phyloP scores from a whole-genome alignment of 2,888 invertebrate genomes.

The Idaea straminata region DNA sequence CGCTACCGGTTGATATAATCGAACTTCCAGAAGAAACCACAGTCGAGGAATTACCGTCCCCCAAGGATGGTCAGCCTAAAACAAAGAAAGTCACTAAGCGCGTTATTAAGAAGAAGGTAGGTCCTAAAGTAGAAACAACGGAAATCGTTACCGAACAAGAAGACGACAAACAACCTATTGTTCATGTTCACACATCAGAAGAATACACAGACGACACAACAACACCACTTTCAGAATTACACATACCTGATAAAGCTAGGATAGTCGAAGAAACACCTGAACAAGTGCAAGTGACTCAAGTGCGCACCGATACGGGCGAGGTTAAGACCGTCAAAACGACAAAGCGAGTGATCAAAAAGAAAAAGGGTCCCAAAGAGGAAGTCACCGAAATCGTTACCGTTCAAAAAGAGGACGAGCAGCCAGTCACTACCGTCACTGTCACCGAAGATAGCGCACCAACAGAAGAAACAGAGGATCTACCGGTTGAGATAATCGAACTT shows the following conservation, averaged over 20 bases:
- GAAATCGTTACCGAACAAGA: slow-evolving; percentile 7
- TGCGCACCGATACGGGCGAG: background rate
- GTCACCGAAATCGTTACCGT: slow-evolving; percentile 6
- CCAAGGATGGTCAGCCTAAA: slow-evolving; percentile 6
- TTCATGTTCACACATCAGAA: background rate
- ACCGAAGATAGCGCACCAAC: background rate
- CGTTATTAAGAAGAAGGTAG: slow-evolving; percentile 5
- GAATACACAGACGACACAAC: slow-evolving; percentile 9
- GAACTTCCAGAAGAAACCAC: background rate
- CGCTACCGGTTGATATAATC: background rate
- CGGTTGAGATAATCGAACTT: no score
- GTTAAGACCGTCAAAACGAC: background rate
- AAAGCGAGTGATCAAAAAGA: slow-evolving; percentile 4
- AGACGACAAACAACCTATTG: background rate
- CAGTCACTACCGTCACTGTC: background rate
- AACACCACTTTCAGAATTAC: slow-evolving; percentile 10
- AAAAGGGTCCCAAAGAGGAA: slow-evolving; percentile 10
- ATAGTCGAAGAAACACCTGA: background rate
- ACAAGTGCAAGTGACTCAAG: background rate
- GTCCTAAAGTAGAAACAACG: slow-evolving; percentile 9
- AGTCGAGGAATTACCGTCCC: background rate
- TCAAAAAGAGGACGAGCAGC: slow-evolving; percentile 7
- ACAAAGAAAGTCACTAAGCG: slow-evolving; percentile 5
- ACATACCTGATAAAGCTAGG: background rate
- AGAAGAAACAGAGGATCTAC: background rate